These are phyloP conservation scores for Mimas tiliae DNA, from an alignment of 2,888 invertebrate genomes.

Conservation along the genomic window DNA sequence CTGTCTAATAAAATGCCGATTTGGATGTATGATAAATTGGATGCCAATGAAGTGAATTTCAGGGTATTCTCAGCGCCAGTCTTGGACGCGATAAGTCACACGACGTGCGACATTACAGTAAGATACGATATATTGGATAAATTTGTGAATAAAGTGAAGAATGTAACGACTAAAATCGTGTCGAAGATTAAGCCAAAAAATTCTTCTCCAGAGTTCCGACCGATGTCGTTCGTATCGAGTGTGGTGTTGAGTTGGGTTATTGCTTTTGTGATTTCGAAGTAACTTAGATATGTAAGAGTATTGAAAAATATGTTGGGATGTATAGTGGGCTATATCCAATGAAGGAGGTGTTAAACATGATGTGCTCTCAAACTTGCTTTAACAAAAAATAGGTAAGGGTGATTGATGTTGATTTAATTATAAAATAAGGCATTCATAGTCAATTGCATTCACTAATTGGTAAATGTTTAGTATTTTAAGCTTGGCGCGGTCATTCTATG, in stretches of 20 bases:
- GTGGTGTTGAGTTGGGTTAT: constrained; percentile 51
- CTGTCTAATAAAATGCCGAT: constrained; percentile 89
- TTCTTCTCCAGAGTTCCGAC: constrained; percentile 44
- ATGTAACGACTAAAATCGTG: constrained; percentile 65
- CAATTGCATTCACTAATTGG: too few species aligned
- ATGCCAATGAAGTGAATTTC: constrained; percentile 88
- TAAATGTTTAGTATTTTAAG: too few species aligned
- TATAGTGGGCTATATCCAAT: neutral
- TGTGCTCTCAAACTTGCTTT: too few species aligned
- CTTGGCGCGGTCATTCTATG: too few species aligned
- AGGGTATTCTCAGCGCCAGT: constrained; percentile 88
- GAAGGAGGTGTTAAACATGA: neutral
- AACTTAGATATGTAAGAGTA: constrained; percentile 18
- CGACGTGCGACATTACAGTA: constrained; percentile 87
- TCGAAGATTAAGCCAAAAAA: constrained; percentile 59
- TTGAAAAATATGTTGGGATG: constrained; percentile 17
- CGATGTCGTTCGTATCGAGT: constrained; percentile 49
- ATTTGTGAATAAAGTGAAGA: constrained; percentile 79
- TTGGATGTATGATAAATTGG: constrained; percentile 87
- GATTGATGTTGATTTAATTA: too few species aligned
- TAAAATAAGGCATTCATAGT: too few species aligned
- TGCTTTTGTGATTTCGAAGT: constrained; percentile 40
- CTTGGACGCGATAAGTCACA: constrained; percentile 88
- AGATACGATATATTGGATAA: constrained; percentile 83
- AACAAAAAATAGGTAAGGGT: too few species aligned